Conservation (phyloP, 1,140 invertebrate species). For the Teleogryllus occipitalis region DNA sequence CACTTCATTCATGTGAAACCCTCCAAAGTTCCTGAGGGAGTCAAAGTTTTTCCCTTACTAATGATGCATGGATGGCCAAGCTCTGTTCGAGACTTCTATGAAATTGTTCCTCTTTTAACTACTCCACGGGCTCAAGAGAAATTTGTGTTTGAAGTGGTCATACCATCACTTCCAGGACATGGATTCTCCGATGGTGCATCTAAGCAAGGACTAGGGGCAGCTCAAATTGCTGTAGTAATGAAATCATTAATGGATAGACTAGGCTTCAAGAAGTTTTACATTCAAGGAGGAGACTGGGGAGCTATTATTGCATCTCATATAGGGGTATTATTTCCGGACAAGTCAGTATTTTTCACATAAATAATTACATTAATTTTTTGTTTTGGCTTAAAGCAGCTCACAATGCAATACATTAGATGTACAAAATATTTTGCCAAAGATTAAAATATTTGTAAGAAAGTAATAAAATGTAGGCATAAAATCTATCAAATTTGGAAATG, state of each 20-base stretch:
- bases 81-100: conserved; percentile 68
- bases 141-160: conserved; percentile 70
- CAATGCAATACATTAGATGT: no score
- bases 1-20: conserved; percentile 62
- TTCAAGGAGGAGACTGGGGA: conserved; percentile 72
- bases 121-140: conserved; percentile 44
- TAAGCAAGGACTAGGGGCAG: conserved; percentile 49
- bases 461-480: no score
- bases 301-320: conserved; percentile 48
- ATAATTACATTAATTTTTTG: no score
- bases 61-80: conserved; percentile 86
- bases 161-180: conserved; percentile 74
- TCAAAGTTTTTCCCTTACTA: conserved; percentile 46
- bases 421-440: no score
- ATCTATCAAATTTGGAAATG: no score
- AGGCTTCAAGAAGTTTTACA: conserved; percentile 63
- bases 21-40: conserved; percentile 38
- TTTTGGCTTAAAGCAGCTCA: no score
- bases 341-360: conserved; percentile 31
- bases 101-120: conserved; percentile 54
- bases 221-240: conserved; percentile 62
- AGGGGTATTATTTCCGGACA: conserved; percentile 57
- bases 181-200: conserved; percentile 60
- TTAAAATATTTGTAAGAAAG: no score
- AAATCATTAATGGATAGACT: conserved; percentile 75